These are phyloP conservation scores for Cebidichthys violaceus DNA, from an alignment of 2,113 vertebrate genomes.

Conservation along the genomic window DNA sequence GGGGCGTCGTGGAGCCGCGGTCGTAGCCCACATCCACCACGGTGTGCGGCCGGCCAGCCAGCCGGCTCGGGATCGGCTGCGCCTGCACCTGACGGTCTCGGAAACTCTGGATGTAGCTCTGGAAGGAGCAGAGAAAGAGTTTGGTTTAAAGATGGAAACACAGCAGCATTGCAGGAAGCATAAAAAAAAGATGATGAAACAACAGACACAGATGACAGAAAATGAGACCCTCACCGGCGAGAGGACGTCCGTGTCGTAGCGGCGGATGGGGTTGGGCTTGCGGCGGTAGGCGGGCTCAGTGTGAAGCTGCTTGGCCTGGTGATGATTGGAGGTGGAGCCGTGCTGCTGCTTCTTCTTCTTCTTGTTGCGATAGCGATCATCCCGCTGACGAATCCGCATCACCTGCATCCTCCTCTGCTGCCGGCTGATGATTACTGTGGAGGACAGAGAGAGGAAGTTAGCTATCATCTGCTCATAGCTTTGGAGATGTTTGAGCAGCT, in stretches of 20 bases:
- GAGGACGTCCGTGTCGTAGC: constrained; percentile 97
- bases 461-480: not conserved
- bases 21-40: constrained; percentile 93
- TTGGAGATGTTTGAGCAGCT: not conserved
- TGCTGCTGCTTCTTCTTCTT: constrained; percentile 87
- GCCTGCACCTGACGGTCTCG: constrained; percentile 91
- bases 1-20: constrained; percentile 89
- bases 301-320: constrained; percentile 83
- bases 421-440: constrained; percentile 94
- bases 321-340: constrained; percentile 75
- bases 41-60: constrained; percentile 85
- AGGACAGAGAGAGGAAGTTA: not conserved
- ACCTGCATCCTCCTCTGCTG: constrained; percentile 94
- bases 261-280: constrained; percentile 95
- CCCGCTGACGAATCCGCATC: constrained; percentile 95
- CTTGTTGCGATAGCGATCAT: constrained; percentile 91
- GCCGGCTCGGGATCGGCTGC: constrained; percentile 86
- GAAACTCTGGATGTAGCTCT: constrained; percentile 99
- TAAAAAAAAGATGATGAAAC: not conserved
- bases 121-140: constrained; percentile 18
- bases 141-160: not conserved
- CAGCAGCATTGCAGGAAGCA: not conserved
- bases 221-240: constrained; percentile 88
- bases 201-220: not conserved
- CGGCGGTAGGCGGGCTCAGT: constrained; percentile 94